These are phyloP conservation scores for Coleophora flavipennella DNA, from an alignment of 2,888 invertebrate species.

Conservation along the genomic window DNA sequence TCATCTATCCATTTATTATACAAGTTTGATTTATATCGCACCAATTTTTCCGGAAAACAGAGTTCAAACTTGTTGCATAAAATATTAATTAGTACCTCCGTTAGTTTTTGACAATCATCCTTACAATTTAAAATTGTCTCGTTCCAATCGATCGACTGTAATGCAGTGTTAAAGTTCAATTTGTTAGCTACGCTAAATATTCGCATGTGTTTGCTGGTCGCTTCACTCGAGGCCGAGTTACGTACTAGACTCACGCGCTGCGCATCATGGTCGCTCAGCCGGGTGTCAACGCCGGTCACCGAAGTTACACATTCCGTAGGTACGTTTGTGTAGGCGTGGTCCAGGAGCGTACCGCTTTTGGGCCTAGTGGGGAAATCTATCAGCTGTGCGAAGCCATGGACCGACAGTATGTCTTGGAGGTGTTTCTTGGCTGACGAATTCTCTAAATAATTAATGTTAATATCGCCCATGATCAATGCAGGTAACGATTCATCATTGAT, in stretches of 20 bases:
- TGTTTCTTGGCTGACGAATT: background rate
- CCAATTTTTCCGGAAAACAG: background rate
- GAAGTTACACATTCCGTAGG: background rate
- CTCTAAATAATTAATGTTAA: background rate
- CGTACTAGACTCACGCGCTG: background rate
- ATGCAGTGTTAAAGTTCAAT: background rate
- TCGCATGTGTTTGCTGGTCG: too few relatives aligned
- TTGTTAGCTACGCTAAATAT: background rate
- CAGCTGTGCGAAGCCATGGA: background rate
- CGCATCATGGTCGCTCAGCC: slow-evolving; percentile 1
- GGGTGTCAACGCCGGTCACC: background rate
- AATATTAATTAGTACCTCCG: background rate
- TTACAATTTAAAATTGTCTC: background rate
- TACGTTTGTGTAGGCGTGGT: slow-evolving; percentile 1
- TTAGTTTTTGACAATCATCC: background rate
- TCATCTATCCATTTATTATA: background rate
- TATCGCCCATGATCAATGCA: slow-evolving; percentile 1
- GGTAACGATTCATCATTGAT: background rate
- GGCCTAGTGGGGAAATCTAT: background rate
- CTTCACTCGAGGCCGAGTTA: too few relatives aligned
- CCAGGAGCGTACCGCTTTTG: background rate
- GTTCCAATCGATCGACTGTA: background rate
- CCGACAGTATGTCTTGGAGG: background rate
- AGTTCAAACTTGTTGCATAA: background rate
- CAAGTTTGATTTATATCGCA: background rate